Percentiles rank a stretch among this genome's conserved stretches.
phyloP scores from a whole-genome alignment of 2,797 vertebrate species.

The Anguilla anguilla region DNA sequence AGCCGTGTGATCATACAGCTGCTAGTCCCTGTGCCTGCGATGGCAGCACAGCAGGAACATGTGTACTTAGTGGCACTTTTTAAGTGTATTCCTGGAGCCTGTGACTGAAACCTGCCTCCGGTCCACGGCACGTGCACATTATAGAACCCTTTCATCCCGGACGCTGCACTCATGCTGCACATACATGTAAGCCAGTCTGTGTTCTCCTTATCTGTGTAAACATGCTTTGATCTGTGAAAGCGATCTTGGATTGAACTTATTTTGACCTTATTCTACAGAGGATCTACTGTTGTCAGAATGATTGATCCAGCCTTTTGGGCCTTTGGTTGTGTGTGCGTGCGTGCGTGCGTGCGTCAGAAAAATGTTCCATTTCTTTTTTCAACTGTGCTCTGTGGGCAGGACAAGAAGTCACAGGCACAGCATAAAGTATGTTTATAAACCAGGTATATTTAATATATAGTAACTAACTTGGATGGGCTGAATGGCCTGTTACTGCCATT shows the following conservation, averaged over 20 bases:
- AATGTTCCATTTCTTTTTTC: background rate
- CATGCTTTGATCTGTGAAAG: background rate
- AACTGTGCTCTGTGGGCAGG: no score
- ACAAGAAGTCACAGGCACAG: background rate
- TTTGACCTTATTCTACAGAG: background rate
- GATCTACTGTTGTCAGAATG: background rate
- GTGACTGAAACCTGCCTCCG: constrained; percentile 18
- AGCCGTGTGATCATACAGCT: background rate
- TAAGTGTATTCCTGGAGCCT: constrained; percentile 25
- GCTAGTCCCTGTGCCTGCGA: background rate
- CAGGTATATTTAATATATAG: background rate
- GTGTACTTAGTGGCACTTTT: background rate
- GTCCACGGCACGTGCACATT: constrained; percentile 10
- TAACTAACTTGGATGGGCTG: background rate
- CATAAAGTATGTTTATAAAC: background rate
- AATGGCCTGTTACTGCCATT: background rate
- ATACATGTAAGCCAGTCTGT: background rate
- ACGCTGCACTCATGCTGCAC: background rate
- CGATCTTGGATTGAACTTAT: background rate
- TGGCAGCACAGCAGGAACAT: background rate
- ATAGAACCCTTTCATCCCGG: background rate
- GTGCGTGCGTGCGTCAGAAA: background rate
- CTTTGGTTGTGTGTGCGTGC: background rate
- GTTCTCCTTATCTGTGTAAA: background rate
- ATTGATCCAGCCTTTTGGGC: background rate